Evolutionary conservation across 2,113 vertebrate species (phyloP).

Genomic region (Prunella himalayana): DNA sequence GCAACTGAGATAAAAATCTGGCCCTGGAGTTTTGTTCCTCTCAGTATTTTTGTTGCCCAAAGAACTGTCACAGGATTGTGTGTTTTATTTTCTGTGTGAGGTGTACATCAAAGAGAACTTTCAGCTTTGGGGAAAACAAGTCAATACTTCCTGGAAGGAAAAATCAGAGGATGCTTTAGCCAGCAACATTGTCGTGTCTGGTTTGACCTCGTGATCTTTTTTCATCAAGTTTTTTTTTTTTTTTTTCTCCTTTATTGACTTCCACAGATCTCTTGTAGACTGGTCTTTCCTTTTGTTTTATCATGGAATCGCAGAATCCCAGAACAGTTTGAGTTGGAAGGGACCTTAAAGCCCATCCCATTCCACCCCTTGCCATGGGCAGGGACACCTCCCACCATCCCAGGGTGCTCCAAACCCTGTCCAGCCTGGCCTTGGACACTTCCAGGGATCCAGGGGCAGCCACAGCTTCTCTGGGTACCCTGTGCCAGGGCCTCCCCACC

Average conservation of each 20-base stretch:
- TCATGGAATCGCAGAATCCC: background rate
- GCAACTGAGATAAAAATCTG: background rate
- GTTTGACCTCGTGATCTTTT: background rate
- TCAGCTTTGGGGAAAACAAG: background rate
- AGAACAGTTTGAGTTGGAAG: background rate
- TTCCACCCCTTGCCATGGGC: background rate
- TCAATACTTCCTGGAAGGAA: background rate
- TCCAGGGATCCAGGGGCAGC: background rate
- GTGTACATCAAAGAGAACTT: background rate
- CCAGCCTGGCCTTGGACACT: background rate
- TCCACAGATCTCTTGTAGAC: background rate
- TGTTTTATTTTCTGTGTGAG: background rate
- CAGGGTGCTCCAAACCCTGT: accelerated
- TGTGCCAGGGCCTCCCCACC: accelerated
- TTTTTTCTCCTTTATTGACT: background rate
- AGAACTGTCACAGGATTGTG: background rate
- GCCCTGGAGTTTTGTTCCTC: background rate
- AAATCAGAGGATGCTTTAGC: background rate
- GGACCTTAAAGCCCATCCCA: accelerated
- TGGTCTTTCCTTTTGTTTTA: background rate
- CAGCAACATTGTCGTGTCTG: background rate
- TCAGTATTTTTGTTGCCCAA: background rate
- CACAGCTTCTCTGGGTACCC: background rate
- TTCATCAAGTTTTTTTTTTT: background rate
- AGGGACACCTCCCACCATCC: background rate